Evolutionary conservation across 2,888 invertebrate species (phyloP).

Genomic region (Monopis laevigella): DNA sequence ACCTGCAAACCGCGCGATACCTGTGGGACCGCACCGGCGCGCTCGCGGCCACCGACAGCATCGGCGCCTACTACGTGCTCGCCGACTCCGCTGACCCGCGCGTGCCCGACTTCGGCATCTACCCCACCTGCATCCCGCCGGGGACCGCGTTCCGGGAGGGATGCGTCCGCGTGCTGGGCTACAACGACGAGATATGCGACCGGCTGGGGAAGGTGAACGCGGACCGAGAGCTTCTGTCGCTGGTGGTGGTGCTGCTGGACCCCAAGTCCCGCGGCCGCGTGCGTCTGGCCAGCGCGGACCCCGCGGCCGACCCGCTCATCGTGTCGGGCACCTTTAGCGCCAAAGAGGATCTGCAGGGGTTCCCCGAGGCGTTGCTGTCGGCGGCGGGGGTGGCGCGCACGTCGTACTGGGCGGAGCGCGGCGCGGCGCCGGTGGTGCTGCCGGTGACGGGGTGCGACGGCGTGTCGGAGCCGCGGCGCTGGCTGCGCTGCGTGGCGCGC

Average conservation of each 20-base stretch:
- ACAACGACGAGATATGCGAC: constrained; percentile 40
- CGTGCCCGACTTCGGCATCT: constrained; percentile 43
- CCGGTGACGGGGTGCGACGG: constrained; percentile 29
- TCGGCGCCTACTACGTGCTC: constrained; percentile 36
- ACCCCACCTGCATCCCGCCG: constrained; percentile 35
- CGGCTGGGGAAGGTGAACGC: constrained; percentile 30
- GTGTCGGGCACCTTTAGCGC: constrained; percentile 47
- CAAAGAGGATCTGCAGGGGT: constrained; percentile 34
- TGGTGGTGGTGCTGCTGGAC: constrained; percentile 41
- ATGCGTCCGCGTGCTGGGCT: constrained; percentile 37
- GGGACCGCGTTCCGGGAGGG: constrained; percentile 24
- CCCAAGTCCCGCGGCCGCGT: constrained; percentile 46
- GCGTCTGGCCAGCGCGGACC: constrained; percentile 31
- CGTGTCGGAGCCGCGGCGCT: constrained; percentile 21
- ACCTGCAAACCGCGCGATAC: constrained; percentile 37
- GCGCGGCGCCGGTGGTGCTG: constrained; percentile 32
- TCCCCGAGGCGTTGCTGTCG: constrained; percentile 30
- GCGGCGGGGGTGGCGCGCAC: constrained; percentile 33
- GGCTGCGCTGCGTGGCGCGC: constrained; percentile 49
- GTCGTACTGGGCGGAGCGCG: constrained; percentile 31
- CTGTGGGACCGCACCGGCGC: constrained; percentile 35
- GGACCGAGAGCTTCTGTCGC: constrained; percentile 31
- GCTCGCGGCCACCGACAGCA: constrained; percentile 30
- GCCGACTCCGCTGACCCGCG: constrained; percentile 21
- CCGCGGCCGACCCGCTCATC: constrained; percentile 43